Evolutionary conservation across 2,888 invertebrate genomes (phyloP).

Genomic region (Acanthosepion pharaonis): DNA sequence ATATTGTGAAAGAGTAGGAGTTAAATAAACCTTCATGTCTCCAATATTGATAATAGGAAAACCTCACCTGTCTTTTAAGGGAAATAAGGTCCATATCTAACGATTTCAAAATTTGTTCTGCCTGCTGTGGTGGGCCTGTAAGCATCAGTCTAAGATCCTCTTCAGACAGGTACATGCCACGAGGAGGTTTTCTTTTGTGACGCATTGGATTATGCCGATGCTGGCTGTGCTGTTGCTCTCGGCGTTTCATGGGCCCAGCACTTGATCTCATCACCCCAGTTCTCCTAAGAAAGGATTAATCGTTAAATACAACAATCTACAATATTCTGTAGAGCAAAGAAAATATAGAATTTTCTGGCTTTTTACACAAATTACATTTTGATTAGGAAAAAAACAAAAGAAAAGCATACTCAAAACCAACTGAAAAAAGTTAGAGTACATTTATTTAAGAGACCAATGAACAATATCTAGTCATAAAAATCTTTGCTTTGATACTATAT

Average conservation of each 20-base stretch:
- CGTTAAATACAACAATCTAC: neutral
- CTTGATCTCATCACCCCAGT: conserved; percentile 67
- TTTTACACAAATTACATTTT: too few species aligned
- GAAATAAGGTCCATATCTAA: conserved; percentile 95
- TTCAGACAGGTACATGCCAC: conserved; percentile 97
- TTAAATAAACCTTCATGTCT: neutral
- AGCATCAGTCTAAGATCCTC: conserved; percentile 96
- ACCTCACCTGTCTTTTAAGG: conserved; percentile 94
- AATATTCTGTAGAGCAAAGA: neutral
- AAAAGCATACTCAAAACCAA: too few species aligned
- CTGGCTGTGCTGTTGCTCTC: conserved; percentile 63
- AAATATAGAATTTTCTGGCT: too few species aligned
- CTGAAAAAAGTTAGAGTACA: too few species aligned
- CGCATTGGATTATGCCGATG: conserved; percentile 68
- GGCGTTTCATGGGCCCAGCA: conserved; percentile 62
- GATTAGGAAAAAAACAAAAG: too few species aligned
- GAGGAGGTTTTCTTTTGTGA: conserved; percentile 87
- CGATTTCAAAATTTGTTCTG: conserved; percentile 89
- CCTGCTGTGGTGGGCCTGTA: conserved; percentile 83
- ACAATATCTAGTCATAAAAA: too few species aligned
- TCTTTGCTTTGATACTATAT: too few species aligned
- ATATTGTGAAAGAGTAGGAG: neutral
- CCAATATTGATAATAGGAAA: conserved; percentile 59
- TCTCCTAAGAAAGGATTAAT: conserved; percentile 57
- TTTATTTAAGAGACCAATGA: too few species aligned